A percentile compares a stretch with the other conserved stretches of the same genome.
Evolutionary conservation across 2,113 vertebrate species (phyloP).

Genomic region (Colius striatus): DNA sequence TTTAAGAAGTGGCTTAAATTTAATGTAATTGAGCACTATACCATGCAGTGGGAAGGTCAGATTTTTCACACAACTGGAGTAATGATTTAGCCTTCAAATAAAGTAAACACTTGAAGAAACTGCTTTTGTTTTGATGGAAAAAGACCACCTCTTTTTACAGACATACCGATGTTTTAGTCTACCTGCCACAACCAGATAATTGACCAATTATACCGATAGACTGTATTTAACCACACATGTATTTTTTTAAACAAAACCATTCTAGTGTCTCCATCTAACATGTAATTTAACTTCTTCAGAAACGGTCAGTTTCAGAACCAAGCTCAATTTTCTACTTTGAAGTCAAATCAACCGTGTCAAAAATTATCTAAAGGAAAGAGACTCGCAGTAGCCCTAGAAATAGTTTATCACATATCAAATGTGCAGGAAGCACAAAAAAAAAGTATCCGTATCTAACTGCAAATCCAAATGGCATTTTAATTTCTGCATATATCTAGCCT

Average conservation of each 20-base stretch:
- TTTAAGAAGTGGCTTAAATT: not conserved
- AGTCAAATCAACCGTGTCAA: not conserved
- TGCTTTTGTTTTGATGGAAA: not conserved
- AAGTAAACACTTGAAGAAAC: not conserved
- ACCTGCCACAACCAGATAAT: not conserved
- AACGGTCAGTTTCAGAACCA: not conserved
- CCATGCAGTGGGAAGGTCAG: not conserved
- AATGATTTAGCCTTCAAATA: not conserved
- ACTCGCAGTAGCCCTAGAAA: not conserved
- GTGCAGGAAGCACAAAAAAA: not conserved
- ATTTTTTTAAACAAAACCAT: not conserved
- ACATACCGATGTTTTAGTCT: not conserved
- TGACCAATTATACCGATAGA: not conserved
- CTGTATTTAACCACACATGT: not conserved
- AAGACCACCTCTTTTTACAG: not conserved
- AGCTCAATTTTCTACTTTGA: not conserved
- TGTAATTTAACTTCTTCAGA: not conserved
- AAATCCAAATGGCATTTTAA: not conserved
- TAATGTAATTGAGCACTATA: not conserved
- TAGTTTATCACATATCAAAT: not conserved
- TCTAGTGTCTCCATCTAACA: not conserved
- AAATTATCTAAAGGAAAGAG: not conserved
- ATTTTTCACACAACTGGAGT: not conserved
- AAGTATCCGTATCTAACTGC: fast-evolving
- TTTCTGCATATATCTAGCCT: not conserved